Evolutionary conservation across 2,113 vertebrate genomes (phyloP).

Genomic region (Mugil cephalus): DNA sequence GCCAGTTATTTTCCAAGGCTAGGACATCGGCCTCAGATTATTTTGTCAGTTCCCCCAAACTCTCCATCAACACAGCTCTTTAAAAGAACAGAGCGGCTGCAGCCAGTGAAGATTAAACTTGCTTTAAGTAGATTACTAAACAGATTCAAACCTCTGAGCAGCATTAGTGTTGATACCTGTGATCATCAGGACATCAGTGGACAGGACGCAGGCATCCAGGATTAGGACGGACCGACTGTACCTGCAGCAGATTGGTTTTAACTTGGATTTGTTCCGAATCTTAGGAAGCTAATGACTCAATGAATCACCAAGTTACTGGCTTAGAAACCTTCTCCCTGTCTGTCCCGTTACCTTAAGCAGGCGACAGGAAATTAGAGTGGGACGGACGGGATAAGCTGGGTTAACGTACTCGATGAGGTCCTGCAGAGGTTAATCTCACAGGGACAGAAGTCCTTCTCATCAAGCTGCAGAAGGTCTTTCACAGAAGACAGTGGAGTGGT

Average conservation of each 20-base stretch:
- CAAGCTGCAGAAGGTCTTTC: too few relatives aligned
- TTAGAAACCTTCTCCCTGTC: background rate
- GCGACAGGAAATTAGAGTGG: background rate
- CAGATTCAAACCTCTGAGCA: conserved; percentile 9
- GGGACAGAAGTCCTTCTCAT: background rate
- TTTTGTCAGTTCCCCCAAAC: background rate
- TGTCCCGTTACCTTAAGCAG: background rate
- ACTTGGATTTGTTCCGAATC: background rate
- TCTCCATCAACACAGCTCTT: background rate
- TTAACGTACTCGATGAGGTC: background rate
- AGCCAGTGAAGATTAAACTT: background rate
- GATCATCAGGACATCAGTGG: background rate
- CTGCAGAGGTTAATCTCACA: background rate
- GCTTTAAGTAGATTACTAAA: background rate
- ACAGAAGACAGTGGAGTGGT: too few relatives aligned
- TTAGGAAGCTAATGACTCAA: background rate
- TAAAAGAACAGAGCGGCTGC: background rate
- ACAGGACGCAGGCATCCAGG: background rate
- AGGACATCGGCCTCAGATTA: too few relatives aligned
- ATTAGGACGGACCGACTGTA: background rate
- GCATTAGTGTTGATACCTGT: conserved; percentile 13
- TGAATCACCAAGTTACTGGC: conserved; percentile 4
- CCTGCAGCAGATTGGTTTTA: conserved; percentile 4
- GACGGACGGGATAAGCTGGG: too few relatives aligned
- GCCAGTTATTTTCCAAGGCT: too few relatives aligned